Percentiles rank a stretch among this genome's conserved stretches.
Conservation (phyloP, 2,113 vertebrate genomes). For the Todiramphus saurophagus region DNA sequence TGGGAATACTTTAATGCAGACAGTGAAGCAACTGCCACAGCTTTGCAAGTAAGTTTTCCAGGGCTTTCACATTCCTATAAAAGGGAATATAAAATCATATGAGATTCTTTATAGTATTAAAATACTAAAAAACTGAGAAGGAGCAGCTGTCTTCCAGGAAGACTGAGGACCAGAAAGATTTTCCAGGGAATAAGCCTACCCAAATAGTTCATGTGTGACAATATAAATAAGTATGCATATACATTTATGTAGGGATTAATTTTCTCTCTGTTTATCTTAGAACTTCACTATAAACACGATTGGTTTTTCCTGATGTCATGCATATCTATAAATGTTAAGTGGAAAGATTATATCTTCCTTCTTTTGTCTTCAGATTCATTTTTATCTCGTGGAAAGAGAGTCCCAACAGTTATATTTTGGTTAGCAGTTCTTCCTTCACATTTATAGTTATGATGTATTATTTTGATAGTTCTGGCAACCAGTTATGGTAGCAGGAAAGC, state of each 20-base stretch:
- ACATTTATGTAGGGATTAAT: background rate
- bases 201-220: background rate
- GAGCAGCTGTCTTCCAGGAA: background rate
- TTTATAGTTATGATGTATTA: fast-evolving
- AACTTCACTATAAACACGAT: background rate
- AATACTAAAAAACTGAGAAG: background rate
- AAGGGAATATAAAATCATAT: background rate
- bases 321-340: background rate
- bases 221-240: too few species aligned
- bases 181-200: background rate
- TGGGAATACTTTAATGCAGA: background rate
- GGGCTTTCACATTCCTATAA: background rate
- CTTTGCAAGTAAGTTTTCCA: background rate
- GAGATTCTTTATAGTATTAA: background rate
- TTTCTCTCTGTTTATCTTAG: background rate
- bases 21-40: background rate
- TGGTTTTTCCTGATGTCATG: background rate
- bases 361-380: background rate
- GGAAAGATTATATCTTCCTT: background rate
- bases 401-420: background rate
- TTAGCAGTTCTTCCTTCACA: background rate
- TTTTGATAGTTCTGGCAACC: background rate
- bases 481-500: background rate
- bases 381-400: background rate
- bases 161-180: background rate